Conservation (phyloP, 2,113 vertebrate genomes). For the Ictalurus furcatus region DNA sequence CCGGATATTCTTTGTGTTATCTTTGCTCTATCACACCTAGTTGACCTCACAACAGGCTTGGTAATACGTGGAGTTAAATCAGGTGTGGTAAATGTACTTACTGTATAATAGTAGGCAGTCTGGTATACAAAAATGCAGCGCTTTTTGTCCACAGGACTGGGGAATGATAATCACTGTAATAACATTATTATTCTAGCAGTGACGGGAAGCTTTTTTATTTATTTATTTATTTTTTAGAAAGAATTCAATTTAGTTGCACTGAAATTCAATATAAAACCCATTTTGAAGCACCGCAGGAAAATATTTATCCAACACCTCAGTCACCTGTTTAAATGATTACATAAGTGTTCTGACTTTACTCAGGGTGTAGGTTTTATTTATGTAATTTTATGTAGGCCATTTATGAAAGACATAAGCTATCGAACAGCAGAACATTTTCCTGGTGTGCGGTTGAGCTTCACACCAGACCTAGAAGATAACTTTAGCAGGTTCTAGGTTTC, state of each 20-base stretch:
- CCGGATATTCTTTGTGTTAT: neutral
- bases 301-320: neutral
- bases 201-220: neutral
- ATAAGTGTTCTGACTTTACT: neutral
- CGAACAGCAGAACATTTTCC: neutral
- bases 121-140: neutral
- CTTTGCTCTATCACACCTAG: constrained; percentile 1
- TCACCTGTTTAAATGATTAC: neutral
- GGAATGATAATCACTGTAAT: neutral
- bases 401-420: neutral
- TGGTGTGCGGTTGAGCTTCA: neutral
- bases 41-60: neutral
- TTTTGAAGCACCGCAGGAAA: neutral
- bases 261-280: neutral
- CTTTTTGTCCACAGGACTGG: neutral
- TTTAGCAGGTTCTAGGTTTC: neutral
- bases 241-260: neutral
- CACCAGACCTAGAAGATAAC: neutral
- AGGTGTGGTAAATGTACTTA: neutral
- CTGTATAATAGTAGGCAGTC: neutral
- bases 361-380: neutral
- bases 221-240: no score
- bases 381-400: neutral
- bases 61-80: neutral
- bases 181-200: neutral